Conservation (phyloP, 2,113 vertebrate genomes). For the Cromileptes altivelis region DNA sequence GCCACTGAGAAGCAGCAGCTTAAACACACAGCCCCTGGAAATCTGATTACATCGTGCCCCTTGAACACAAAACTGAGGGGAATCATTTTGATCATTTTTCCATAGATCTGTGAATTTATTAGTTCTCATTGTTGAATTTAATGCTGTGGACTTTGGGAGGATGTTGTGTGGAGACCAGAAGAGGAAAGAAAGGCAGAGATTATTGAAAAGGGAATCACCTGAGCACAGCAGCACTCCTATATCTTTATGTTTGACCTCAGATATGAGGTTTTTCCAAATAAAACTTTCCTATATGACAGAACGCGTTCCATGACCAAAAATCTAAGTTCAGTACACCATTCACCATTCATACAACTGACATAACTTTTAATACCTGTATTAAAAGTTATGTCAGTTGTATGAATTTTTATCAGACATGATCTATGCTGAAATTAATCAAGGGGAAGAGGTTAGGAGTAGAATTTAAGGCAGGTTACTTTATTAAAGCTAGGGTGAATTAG, state of each 20-base stretch:
- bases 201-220: conserved; percentile 16
- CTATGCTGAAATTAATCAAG: not conserved
- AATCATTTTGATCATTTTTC: conserved; percentile 1
- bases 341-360: too few relatives aligned
- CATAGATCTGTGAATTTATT: conserved; percentile 14
- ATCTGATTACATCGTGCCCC: conserved; percentile 20
- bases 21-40: not conserved
- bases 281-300: not conserved
- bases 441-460: not conserved
- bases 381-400: too few relatives aligned
- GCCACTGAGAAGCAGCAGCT: not conserved
- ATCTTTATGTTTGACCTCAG: conserved; percentile 13
- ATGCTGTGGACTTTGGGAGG: not conserved
- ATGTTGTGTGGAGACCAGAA: conserved; percentile 1
- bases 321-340: not conserved
- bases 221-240: not conserved
- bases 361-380: too few relatives aligned
- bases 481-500: too few relatives aligned
- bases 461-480: too few relatives aligned
- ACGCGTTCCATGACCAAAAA: too few relatives aligned
- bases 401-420: too few relatives aligned
- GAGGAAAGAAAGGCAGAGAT: not conserved
- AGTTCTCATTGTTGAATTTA: not conserved
- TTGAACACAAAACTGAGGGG: not conserved
- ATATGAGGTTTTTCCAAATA: not conserved